Conservation (phyloP, 2,888 invertebrate species). For the Andrena chrysosceles region DNA sequence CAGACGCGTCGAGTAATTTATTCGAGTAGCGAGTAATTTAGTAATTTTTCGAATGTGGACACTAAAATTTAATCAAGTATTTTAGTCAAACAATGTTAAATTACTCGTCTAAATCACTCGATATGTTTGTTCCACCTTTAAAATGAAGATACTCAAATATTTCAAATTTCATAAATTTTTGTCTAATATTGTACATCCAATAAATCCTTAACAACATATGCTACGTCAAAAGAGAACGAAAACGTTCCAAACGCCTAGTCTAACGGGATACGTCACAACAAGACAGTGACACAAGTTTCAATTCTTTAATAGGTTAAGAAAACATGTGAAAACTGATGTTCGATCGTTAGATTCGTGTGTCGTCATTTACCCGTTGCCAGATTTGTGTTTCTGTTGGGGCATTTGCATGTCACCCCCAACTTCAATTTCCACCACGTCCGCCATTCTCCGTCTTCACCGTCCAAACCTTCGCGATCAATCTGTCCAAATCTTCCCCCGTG, state of each 20-base stretch:
- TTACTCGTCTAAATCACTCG: no score
- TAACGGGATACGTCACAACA: not conserved
- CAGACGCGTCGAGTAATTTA: no score
- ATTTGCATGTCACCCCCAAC: slow-evolving; percentile 79
- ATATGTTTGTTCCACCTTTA: no score
- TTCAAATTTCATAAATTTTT: no score
- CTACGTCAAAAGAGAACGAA: not conserved
- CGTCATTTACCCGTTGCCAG: slow-evolving; percentile 61
- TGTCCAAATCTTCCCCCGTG: not conserved
- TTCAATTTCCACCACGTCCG: slow-evolving; percentile 76
- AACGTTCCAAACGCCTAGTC: not conserved
- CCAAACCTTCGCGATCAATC: slow-evolving; percentile 5
- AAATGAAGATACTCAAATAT: no score
- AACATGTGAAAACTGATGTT: slow-evolving; percentile 6
- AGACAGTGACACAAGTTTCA: not conserved
- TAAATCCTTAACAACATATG: no score
- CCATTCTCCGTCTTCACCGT: slow-evolving; percentile 60
- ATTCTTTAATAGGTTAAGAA: slow-evolving; percentile 40
- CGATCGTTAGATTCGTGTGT: not conserved
- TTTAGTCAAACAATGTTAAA: no score
- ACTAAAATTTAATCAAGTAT: no score
- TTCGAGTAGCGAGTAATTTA: no score
- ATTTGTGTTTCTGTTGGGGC: slow-evolving; percentile 50
- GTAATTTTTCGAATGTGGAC: no score
- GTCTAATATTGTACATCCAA: no score